Conservation (phyloP, 2,888 invertebrate species). For the Ommatoiulus sabulosus region DNA sequence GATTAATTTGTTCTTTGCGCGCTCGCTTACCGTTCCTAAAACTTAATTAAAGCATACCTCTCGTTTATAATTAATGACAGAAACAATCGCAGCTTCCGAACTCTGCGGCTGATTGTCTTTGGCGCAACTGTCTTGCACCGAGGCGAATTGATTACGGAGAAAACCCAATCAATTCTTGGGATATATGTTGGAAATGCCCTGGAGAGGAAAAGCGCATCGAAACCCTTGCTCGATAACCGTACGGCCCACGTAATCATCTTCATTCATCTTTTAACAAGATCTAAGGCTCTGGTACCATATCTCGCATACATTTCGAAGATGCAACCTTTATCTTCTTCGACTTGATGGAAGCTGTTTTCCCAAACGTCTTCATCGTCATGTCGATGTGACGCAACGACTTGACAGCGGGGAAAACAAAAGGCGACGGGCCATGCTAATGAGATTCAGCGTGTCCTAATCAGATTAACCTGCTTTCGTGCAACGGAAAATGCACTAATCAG, state of each 20-base stretch:
- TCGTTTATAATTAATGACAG: conserved; percentile 19
- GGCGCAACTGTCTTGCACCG: not conserved
- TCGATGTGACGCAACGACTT: not conserved
- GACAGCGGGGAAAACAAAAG: not conserved
- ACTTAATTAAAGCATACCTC: conserved; percentile 4
- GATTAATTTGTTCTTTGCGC: not conserved
- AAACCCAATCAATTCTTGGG: conserved; percentile 10
- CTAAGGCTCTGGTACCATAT: not conserved
- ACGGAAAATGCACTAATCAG: not conserved
- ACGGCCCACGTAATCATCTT: not conserved
- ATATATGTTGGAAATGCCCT: not conserved
- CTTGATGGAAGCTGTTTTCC: not conserved
- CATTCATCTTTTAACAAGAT: conserved; percentile 23
- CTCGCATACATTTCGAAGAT: not conserved
- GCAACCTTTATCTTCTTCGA: not conserved
- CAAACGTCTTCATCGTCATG: not conserved
- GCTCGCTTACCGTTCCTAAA: not conserved
- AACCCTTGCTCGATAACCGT: not conserved
- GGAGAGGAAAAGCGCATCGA: not conserved
- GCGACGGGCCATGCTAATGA: not conserved
- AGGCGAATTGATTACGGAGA: not conserved
- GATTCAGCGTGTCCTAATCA: not conserved
- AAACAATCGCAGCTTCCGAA: not conserved
- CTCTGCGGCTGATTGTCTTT: not conserved
- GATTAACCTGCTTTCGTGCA: not conserved